Conservation (phyloP, 2,888 invertebrate genomes). For the Cephus runcator region DNA sequence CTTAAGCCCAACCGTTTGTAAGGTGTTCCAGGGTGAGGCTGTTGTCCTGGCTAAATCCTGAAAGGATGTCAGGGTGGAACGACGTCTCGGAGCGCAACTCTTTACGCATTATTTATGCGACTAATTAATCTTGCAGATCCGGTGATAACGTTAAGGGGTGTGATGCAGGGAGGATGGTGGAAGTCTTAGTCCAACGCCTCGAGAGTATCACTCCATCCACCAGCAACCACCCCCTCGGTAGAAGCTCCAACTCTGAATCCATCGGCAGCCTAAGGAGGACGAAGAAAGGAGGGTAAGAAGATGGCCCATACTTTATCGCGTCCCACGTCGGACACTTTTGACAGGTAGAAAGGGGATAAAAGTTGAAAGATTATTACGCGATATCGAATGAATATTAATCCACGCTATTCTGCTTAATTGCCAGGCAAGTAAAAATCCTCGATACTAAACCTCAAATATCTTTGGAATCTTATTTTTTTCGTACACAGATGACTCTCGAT, state of each 20-base stretch:
- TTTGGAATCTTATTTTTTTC: neutral
- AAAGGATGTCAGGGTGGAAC: conserved; percentile 9
- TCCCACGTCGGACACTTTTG: neutral
- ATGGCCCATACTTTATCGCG: neutral
- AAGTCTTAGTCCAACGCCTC: neutral
- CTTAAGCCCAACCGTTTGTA: neutral
- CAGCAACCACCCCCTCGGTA: neutral
- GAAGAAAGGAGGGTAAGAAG: neutral
- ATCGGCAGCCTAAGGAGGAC: neutral
- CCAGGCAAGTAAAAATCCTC: neutral
- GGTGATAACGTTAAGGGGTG: conserved; percentile 38
- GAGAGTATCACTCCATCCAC: neutral
- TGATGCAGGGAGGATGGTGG: neutral
- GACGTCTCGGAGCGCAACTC: conserved; percentile 28
- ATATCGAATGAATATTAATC: conserved; percentile 1
- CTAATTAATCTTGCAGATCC: conserved; percentile 46
- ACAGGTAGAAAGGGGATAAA: neutral
- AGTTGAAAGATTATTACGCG: neutral
- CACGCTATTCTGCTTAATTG: neutral
- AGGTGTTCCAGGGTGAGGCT: neutral
- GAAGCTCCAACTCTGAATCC: neutral
- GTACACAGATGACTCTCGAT: neutral
- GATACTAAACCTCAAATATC: neutral
- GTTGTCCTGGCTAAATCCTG: neutral
- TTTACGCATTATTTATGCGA: conserved; percentile 41